Evolutionary conservation across 2,888 invertebrate genomes (phyloP), one percentile per base, ranked within the genome.

Genomic region (Leptinotarsa tumamoca): DNA sequence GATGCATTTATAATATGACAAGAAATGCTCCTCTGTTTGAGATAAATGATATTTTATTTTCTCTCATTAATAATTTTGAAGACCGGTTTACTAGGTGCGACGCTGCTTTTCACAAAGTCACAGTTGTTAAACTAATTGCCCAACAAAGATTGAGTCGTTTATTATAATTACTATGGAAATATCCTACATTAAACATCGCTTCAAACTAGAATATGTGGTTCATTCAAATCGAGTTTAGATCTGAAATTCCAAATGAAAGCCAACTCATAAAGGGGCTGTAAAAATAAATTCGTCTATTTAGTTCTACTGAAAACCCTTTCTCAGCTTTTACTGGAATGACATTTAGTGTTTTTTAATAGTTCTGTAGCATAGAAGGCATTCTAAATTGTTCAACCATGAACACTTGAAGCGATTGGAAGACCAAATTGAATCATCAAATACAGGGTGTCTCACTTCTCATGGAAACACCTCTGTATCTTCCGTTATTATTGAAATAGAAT

Each of bases 121-220:
- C 58, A 58, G 58, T 58, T 23, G 58, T 58, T 58, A 17, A 58
- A 58, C 58, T 58, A 58, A 58, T 58, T 58, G 27, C 4, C 15
- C 58, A 23, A 58, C 21, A 58, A 58, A 58, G 58, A 23, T 58
- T 58, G 58, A 58, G 58, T 21, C 58, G 0, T 58, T 58, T 23
- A 58, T 58, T 58, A 58, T 58, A 21, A 58, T 58, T 27, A 58
- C 58, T 58, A 27, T 58, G 58, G 58, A 58, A 58, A 17, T 58
- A 23, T 58, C 58, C 58, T 27, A 58, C 23, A 58, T 58, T 27
- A 58, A 58, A 23, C 58, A 58, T 21, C 58, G 4, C 23, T 58
- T 4, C 27, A 15, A 23, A 58, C 27, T 21, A 15, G 58, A 58
- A 58, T 58, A 58, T 27, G 58, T 58, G 58, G n/a, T 23, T 58